phyloP scores from a whole-genome alignment of 2,888 invertebrate species.

The Oscheius sp. region DNA sequence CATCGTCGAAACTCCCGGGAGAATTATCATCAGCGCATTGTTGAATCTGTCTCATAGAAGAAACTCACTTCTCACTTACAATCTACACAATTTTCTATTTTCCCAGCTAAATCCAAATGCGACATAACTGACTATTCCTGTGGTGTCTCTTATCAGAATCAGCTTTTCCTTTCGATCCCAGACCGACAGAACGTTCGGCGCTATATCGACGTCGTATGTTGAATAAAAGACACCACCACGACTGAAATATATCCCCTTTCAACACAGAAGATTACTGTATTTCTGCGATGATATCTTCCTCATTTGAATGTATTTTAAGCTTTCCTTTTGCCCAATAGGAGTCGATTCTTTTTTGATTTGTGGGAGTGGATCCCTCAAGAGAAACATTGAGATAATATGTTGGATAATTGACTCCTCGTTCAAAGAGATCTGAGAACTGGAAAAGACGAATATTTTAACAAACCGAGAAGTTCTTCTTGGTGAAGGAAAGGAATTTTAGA shows the following conservation, averaged over 20 bases:
- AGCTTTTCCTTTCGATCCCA: slow-evolving; percentile 45
- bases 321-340: slow-evolving; percentile 42
- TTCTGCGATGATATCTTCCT: slow-evolving; percentile 40
- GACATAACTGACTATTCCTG: slow-evolving; percentile 49
- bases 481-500: slow-evolving; percentile 48
- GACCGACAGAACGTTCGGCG: slow-evolving; percentile 43
- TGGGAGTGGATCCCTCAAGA: slow-evolving; percentile 46
- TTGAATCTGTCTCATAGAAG: too few species aligned
- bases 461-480: slow-evolving; percentile 47
- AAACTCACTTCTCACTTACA: slow-evolving; percentile 27
- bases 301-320: slow-evolving; percentile 34
- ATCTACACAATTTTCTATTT: slow-evolving; percentile 44
- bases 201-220: slow-evolving; percentile 51
- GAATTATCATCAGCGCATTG: slow-evolving; percentile 47
- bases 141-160: slow-evolving; percentile 51
- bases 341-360: slow-evolving; percentile 41
- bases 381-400: slow-evolving; percentile 48
- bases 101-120: slow-evolving; percentile 53
- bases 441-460: too few species aligned
- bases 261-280: slow-evolving; percentile 35
- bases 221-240: slow-evolving; percentile 54
- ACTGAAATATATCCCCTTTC: slow-evolving; percentile 17
- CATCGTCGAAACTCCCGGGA: slow-evolving; percentile 51
- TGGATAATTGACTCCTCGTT: slow-evolving; percentile 39
- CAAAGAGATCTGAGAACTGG: slow-evolving; percentile 39